Percentiles rank a stretch among this genome's conserved stretches.
Conservation (phyloP, 2,797 vertebrate genomes). For the Ptychobarbus kaznakovi region DNA sequence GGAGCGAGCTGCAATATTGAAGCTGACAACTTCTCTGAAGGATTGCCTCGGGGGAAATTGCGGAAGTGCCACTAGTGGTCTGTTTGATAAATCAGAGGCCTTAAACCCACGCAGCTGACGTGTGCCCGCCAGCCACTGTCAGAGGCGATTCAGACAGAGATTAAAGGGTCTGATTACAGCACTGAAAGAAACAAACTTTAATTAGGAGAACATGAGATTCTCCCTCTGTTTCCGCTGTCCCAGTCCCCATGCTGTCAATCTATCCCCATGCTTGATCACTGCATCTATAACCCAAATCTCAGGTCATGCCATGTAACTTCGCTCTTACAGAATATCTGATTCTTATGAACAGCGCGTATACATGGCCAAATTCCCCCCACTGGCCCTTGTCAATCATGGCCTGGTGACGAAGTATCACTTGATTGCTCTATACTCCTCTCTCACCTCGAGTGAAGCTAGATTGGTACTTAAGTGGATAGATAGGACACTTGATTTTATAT, state of each 20-base stretch:
- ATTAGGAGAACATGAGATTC: constrained; percentile 54
- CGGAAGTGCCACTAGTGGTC: constrained; percentile 60
- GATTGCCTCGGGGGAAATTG: constrained; percentile 64
- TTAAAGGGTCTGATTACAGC: constrained; percentile 62
- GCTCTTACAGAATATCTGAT: constrained; percentile 14
- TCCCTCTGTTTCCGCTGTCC: constrained; percentile 17
- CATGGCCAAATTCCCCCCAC: too few species aligned
- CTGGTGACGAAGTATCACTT: too few species aligned
- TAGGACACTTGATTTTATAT: too few species aligned
- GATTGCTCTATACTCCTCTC: too few species aligned
- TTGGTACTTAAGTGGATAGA: too few species aligned
- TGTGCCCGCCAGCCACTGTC: constrained; percentile 55
- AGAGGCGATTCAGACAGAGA: constrained; percentile 58
- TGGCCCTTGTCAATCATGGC: too few species aligned
- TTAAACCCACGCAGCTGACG: constrained; percentile 48
- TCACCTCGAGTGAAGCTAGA: too few species aligned
- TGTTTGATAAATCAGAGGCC: constrained; percentile 64
- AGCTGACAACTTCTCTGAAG: constrained; percentile 65
- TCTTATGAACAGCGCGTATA: background rate
- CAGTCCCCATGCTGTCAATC: constrained; percentile 25
- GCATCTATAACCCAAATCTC: constrained; percentile 32
- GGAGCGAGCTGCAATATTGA: constrained; percentile 47
- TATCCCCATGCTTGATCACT: constrained; percentile 25
- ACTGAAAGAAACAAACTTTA: constrained; percentile 59
- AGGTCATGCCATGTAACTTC: constrained; percentile 1